Evolutionary conservation across 2,888 invertebrate species (phyloP), one percentile per base, ranked within the genome.

Genomic region (Gari tellinella): DNA sequence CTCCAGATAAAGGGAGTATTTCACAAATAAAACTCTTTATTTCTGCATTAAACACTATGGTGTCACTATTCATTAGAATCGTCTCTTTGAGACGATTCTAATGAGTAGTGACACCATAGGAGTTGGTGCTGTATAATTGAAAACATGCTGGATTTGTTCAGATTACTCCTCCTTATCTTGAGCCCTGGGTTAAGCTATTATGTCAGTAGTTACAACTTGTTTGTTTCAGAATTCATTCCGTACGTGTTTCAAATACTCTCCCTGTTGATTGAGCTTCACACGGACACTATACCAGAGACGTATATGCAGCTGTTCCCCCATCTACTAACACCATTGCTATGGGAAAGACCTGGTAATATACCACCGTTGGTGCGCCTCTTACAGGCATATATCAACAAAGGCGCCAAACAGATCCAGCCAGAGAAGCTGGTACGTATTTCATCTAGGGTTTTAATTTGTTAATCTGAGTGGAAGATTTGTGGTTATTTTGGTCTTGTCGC

Each of bases 221-320:
- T 3, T 41, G 67, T 87, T 88, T 61, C 94, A 95, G 99, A 99
- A 92, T 99, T 99, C 93, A 96, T 99, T 93, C 99, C 99, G 0
- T 99, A 99, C 92, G 97, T 98, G 52, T 99, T 99, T 92, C 99
- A 99, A 96, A 95, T 99, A 93, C 93, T 99, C 45, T 97, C 98
- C 0, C 93, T 99, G 21, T 93, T 99, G 65, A 94, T 99, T 93
- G 98, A 98, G 81, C 80, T 90, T 51, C 89, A 92, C 72, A 62
- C 78, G 4, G 75, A 65, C 49, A 81, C 67, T 10, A 81, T 92
- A 40, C 96, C 97, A 17, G 96, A 95, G 65, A 95, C 96, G 0
- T 99, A 99, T 93, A 95, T 96, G 93, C 95, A 95, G 3, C 93
- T 99, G 62, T 95, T 99, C 88, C 97, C 98, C 0, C 97, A 96